Conservation (phyloP, 2,113 vertebrate genomes). For the Chloropsis cyanopogon region DNA sequence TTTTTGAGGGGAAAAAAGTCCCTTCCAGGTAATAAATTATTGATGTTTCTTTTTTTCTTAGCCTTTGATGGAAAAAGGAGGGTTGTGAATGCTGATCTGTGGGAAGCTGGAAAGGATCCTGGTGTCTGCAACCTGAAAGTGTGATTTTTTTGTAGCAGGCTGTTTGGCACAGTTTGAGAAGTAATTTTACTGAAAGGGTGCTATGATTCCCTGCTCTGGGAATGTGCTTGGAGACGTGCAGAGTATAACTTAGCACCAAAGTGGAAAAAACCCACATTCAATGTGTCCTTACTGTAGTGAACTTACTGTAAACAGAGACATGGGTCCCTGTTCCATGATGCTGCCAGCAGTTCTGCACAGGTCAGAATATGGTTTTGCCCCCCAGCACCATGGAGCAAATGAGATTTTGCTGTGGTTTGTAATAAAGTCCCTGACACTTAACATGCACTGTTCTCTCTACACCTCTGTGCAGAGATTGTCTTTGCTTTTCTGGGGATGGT, state of each 20-base stretch:
- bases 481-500: not conserved
- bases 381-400: not conserved
- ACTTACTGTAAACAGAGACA: fast-evolving
- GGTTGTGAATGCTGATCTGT: not conserved
- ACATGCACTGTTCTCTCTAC: fast-evolving
- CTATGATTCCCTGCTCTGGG: not conserved
- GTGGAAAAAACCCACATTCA: not conserved
- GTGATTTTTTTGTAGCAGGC: not conserved
- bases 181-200: not conserved
- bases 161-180: not conserved
- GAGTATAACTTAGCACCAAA: not conserved
- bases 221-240: not conserved
- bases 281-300: not conserved
- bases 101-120: not conserved
- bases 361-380: not conserved
- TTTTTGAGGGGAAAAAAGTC: not conserved
- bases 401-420: not conserved
- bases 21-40: not conserved
- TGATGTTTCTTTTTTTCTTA: not conserved
- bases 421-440: not conserved
- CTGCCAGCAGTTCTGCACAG: not conserved
- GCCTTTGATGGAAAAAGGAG: not conserved
- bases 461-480: not conserved
- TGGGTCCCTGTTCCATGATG: fast-evolving
- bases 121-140: not conserved